Percentiles rank a stretch among this genome's conserved stretches.
These are phyloP conservation scores for Diceros bicornis DNA, from an alignment of 2,797 vertebrate species.

Conservation along the genomic window DNA sequence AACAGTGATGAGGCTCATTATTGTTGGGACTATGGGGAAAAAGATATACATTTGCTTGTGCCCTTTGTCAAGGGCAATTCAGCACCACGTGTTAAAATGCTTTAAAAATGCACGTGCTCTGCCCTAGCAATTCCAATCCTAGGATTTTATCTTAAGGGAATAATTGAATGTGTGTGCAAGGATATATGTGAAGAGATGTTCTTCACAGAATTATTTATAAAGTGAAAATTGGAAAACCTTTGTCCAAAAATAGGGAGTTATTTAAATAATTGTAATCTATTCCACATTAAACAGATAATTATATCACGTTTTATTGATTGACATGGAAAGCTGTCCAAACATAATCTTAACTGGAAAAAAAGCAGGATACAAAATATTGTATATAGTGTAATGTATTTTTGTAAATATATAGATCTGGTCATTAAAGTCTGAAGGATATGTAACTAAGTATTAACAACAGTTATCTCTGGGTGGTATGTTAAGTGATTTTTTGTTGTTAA, in stretches of 20 bases:
- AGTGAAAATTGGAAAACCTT: neutral
- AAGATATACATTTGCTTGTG: constrained; percentile 18
- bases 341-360: constrained; percentile 8
- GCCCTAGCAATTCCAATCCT: constrained; percentile 7
- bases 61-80: neutral
- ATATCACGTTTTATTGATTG: neutral
- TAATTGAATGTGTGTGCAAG: neutral
- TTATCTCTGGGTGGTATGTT: neutral
- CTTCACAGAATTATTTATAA: constrained; percentile 50
- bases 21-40: neutral
- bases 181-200: constrained; percentile 13
- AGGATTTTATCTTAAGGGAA: constrained; percentile 16
- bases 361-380: neutral
- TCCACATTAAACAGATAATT: constrained; percentile 39
- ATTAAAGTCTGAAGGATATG: neutral
- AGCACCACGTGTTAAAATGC: constrained; percentile 15
- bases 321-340: constrained; percentile 15
- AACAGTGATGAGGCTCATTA: neutral
- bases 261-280: neutral
- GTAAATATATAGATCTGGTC: constrained; percentile 6
- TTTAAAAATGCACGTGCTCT: neutral
- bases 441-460: neutral
- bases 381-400: constrained; percentile 18
- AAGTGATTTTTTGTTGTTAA: neutral
- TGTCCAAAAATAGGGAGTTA: neutral